These are phyloP conservation scores for Oriolus oriolus DNA, from an alignment of 2,113 vertebrate genomes.

Conservation along the genomic window DNA sequence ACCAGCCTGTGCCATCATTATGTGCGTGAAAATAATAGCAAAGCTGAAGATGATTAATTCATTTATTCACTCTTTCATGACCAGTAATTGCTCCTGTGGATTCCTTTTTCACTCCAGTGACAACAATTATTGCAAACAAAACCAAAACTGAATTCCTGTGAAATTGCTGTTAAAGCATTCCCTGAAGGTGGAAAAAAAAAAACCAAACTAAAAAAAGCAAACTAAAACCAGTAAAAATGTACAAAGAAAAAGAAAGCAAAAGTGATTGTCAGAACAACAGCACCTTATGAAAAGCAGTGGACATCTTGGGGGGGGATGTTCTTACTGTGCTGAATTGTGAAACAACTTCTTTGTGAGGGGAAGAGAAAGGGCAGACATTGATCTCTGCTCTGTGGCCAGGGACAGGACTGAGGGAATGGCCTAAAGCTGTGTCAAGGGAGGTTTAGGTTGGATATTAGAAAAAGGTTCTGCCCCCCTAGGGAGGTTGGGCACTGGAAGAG, in stretches of 20 bases:
- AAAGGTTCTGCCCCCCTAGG: not conserved
- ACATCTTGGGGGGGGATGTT: fast-evolving
- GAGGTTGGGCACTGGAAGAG: not conserved
- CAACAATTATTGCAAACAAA: conserved; percentile 3
- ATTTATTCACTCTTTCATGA: not conserved
- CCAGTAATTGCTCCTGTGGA: conserved; percentile 2
- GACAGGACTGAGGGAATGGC: fast-evolving
- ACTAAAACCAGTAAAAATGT: not conserved
- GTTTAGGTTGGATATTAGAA: not conserved
- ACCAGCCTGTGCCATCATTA: not conserved
- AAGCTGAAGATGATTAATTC: conserved; percentile 3
- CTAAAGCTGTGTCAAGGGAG: not conserved
- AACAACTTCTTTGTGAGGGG: not conserved
- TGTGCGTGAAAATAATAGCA: not conserved
- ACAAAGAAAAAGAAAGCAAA: not conserved
- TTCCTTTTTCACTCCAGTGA: conserved; percentile 15
- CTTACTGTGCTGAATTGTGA: not conserved
- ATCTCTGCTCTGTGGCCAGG: not conserved
- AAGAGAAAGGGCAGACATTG: not conserved
- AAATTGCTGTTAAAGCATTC: conserved; percentile 1
- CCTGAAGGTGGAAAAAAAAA: not conserved
- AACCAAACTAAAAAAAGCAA: too few relatives aligned
- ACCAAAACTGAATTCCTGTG: not conserved
- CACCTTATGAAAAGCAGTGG: not conserved
- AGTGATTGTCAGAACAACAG: not conserved